Evolutionary conservation across 2,113 vertebrate species (phyloP).

Genomic region (Gracilinanus agilis): DNA sequence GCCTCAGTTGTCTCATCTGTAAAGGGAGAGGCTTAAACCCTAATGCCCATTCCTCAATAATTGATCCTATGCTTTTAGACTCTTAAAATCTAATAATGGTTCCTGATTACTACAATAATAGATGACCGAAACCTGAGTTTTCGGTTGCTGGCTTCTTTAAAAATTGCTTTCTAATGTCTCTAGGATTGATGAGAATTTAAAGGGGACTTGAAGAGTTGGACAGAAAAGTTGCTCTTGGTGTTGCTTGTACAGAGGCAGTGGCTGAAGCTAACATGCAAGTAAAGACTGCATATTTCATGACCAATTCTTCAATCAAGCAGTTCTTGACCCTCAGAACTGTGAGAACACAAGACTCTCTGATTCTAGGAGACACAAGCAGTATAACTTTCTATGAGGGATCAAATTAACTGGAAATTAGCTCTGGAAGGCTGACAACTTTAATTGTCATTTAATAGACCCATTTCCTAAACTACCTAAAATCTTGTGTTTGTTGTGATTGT

Average conservation of each 20-base stretch:
- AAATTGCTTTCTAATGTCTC: neutral
- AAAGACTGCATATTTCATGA: accelerated
- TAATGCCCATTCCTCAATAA: too few species aligned
- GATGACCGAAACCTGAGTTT: neutral
- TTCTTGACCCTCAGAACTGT: neutral
- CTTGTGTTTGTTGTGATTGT: slow-evolving; percentile 68
- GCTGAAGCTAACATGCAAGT: neutral
- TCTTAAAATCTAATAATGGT: neutral
- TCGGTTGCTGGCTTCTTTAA: neutral
- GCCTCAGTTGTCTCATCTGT: too few species aligned
- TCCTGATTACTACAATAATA: neutral
- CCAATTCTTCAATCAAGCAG: neutral
- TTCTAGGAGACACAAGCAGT: neutral
- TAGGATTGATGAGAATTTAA: neutral
- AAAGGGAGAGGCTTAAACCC: too few species aligned
- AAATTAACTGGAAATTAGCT: slow-evolving; percentile 59
- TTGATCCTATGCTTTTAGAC: too few species aligned
- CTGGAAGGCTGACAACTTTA: slow-evolving; percentile 66
- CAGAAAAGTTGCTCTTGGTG: neutral
- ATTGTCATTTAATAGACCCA: slow-evolving; percentile 72
- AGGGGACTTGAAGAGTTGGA: neutral
- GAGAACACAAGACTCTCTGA: slow-evolving; percentile 26
- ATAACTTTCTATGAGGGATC: slow-evolving; percentile 40
- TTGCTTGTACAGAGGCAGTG: neutral
- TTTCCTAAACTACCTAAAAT: slow-evolving; percentile 72